phyloP scores from a whole-genome alignment of 2,888 invertebrate genomes.

The Pandemis cinnamomeana region DNA sequence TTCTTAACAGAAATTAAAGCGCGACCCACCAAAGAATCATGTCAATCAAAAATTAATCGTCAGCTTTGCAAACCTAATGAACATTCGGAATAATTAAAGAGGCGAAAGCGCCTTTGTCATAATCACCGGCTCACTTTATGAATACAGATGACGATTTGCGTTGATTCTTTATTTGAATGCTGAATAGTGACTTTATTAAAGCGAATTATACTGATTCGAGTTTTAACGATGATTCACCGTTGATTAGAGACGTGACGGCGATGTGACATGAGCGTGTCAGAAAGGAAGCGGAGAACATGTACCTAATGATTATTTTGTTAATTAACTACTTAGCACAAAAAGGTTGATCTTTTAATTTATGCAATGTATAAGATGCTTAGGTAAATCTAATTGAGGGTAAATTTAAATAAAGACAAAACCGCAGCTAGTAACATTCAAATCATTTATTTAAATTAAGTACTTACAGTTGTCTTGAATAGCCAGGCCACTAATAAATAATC shows the following conservation, averaged over 20 bases:
- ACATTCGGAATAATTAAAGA: slow-evolving; percentile 37
- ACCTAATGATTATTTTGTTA: too few species aligned
- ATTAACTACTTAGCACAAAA: too few species aligned
- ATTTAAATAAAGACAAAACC: too few species aligned
- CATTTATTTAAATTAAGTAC: too few species aligned
- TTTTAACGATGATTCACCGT: background rate
- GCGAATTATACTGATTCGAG: slow-evolving; percentile 13
- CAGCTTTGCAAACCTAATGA: slow-evolving; percentile 41
- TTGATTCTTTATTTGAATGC: slow-evolving; percentile 35
- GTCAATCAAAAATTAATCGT: slow-evolving; percentile 42
- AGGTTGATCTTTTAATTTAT: too few species aligned
- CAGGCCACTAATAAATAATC: too few species aligned
- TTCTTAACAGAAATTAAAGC: slow-evolving; percentile 8
- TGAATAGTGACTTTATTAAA: slow-evolving; percentile 29
- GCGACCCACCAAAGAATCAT: slow-evolving; percentile 32
- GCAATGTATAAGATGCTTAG: too few species aligned
- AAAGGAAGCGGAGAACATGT: too few species aligned
- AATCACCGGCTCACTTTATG: slow-evolving; percentile 35
- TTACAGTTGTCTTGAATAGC: too few species aligned
- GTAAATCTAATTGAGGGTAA: too few species aligned
- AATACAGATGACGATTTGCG: slow-evolving; percentile 35
- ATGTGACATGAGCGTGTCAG: background rate
- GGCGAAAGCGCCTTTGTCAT: slow-evolving; percentile 35
- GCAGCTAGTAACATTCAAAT: too few species aligned
- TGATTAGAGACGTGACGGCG: background rate